Percentiles rank a stretch among this genome's conserved stretches.
Conservation (phyloP, 2,113 vertebrate genomes). For the Nothoprocta perdicaria region DNA sequence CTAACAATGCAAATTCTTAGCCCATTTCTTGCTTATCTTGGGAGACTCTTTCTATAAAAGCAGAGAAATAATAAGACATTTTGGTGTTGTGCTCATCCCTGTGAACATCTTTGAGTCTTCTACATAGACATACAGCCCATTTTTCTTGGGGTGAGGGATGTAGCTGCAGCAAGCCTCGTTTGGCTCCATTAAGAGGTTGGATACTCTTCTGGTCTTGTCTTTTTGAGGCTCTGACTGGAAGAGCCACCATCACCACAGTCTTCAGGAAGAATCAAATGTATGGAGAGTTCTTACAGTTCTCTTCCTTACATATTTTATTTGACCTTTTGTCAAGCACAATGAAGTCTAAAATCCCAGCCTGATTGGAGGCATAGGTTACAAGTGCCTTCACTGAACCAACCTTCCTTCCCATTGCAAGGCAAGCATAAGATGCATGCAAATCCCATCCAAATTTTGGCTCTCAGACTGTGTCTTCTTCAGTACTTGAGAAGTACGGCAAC, state of each 20-base stretch:
- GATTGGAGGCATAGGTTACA: not conserved
- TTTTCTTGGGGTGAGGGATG: no score
- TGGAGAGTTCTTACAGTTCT: accelerated
- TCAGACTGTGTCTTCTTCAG: not conserved
- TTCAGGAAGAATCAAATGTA: not conserved
- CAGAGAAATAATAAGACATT: no score
- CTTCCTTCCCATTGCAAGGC: not conserved
- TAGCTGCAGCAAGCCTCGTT: not conserved
- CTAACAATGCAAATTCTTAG: not conserved
- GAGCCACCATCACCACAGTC: not conserved
- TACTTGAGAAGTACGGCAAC: not conserved
- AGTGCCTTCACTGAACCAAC: not conserved
- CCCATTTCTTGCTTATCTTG: not conserved
- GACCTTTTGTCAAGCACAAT: not conserved
- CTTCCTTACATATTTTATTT: not conserved
- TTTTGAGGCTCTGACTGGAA: not conserved
- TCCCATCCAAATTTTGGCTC: not conserved
- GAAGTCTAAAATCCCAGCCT: not conserved
- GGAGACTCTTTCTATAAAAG: not conserved
- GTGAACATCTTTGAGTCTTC: no score
- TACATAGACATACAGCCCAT: no score
- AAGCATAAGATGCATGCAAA: not conserved
- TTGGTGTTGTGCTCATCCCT: no score
- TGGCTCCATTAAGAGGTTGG: not conserved
- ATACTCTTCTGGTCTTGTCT: not conserved